Evolutionary conservation across 2,888 invertebrate genomes (phyloP).

Genomic region (Orchesella flavescens): DNA sequence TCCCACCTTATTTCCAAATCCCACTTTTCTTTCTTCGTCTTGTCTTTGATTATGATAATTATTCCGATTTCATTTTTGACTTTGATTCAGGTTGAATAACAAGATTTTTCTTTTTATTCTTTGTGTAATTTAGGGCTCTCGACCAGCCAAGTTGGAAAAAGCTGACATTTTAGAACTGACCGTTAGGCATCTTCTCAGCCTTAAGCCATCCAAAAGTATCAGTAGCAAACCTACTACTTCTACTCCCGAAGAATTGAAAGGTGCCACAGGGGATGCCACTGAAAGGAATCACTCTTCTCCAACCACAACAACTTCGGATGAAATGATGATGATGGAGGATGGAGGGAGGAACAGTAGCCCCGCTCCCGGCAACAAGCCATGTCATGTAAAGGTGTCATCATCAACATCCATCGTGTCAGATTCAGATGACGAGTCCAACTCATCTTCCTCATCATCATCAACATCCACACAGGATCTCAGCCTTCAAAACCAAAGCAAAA

Average conservation of each 20-base stretch:
- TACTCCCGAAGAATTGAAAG: not conserved
- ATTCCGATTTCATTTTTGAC: not conserved
- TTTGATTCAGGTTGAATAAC: not conserved
- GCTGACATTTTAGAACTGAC: slow-evolving; percentile 81
- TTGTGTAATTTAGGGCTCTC: slow-evolving; percentile 73
- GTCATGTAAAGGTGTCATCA: slow-evolving; percentile 62
- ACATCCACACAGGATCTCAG: slow-evolving; percentile 9
- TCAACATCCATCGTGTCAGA: slow-evolving; percentile 59
- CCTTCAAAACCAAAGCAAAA: slow-evolving; percentile 8
- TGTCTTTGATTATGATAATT: slow-evolving; percentile 46
- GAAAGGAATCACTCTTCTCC: slow-evolving; percentile 5
- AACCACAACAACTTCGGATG: slow-evolving; percentile 11
- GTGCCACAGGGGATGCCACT: slow-evolving; percentile 13
- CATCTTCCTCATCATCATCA: too few relatives aligned
- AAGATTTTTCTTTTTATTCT: slow-evolving; percentile 4
- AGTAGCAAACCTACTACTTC: slow-evolving; percentile 28
- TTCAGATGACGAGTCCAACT: slow-evolving; percentile 59
- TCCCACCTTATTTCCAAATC: not conserved
- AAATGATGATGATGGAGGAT: slow-evolving; percentile 27
- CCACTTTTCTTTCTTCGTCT: not conserved
- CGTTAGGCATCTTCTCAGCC: slow-evolving; percentile 77
- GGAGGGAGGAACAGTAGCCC: slow-evolving; percentile 11
- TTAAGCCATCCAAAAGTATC: slow-evolving; percentile 73
- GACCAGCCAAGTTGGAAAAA: slow-evolving; percentile 80
- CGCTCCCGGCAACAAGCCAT: slow-evolving; percentile 22